phyloP scores from a whole-genome alignment of 2,888 invertebrate species.

The Leptopilina myrica region DNA sequence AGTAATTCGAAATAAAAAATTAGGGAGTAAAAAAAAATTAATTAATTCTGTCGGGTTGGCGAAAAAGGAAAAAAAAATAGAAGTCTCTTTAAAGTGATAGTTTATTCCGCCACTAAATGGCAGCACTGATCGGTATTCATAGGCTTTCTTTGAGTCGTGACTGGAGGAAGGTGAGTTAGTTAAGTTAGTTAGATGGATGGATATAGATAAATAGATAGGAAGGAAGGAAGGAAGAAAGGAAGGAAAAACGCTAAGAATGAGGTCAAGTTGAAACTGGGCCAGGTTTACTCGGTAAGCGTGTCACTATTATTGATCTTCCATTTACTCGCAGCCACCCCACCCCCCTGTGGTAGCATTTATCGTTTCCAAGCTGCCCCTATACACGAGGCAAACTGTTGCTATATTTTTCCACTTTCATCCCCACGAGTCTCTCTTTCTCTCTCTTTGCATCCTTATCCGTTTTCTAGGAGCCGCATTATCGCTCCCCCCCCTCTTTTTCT shows the following conservation, averaged over 20 bases:
- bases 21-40: too few relatives aligned
- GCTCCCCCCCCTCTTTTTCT: background rate
- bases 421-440: slow-evolving; percentile 29
- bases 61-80: background rate
- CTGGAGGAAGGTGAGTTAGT: slow-evolving; percentile 43
- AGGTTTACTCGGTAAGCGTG: slow-evolving; percentile 76
- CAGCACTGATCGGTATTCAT: slow-evolving; percentile 10
- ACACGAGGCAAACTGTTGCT: slow-evolving; percentile 63
- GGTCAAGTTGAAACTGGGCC: slow-evolving; percentile 72
- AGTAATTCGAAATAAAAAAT: too few relatives aligned
- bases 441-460: slow-evolving; percentile 31
- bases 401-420: slow-evolving; percentile 56
- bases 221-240: slow-evolving; percentile 51
- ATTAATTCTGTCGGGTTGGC: background rate
- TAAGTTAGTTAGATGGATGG: slow-evolving; percentile 43
- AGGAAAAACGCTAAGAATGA: slow-evolving; percentile 62
- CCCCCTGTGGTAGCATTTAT: slow-evolving; percentile 60
- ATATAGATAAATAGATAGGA: slow-evolving; percentile 51
- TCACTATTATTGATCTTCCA: slow-evolving; percentile 72
- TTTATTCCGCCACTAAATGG: slow-evolving; percentile 43
- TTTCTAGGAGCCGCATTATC: background rate
- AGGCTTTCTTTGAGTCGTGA: slow-evolving; percentile 22
- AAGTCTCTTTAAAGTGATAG: background rate
- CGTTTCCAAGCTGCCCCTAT: slow-evolving; percentile 45
- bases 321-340: slow-evolving; percentile 56